Evolutionary conservation across 2,797 vertebrate species (phyloP).

Genomic region (Simalia tracyae): DNA sequence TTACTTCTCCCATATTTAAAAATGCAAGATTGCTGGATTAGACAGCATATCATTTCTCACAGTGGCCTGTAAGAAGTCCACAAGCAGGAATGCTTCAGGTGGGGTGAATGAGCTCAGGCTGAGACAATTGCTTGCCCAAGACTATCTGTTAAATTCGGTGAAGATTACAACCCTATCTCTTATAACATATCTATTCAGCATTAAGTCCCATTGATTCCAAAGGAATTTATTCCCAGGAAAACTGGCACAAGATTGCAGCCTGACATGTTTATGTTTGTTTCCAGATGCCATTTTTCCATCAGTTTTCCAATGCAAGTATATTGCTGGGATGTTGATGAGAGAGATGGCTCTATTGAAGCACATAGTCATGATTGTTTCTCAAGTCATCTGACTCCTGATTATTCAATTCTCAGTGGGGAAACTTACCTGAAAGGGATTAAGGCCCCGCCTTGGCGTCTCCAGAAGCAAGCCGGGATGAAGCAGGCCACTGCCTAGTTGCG

Average conservation of each 20-base stretch:
- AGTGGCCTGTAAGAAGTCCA: background rate
- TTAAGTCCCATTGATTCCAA: background rate
- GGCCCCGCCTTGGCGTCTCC: background rate
- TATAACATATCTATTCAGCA: background rate
- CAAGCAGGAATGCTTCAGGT: background rate
- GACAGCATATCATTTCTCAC: background rate
- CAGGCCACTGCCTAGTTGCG: background rate
- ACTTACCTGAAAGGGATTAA: slow-evolving; percentile 13
- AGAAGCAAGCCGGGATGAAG: slow-evolving; percentile 40
- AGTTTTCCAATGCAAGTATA: background rate
- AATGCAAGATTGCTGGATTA: background rate
- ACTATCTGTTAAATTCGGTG: background rate
- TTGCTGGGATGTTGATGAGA: background rate
- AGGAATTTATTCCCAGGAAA: background rate
- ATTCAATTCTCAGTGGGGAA: background rate
- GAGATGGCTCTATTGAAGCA: background rate
- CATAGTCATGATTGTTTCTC: background rate
- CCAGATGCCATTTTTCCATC: background rate
- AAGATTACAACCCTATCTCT: background rate
- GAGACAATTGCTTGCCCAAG: background rate
- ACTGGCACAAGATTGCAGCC: background rate
- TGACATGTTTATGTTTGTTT: background rate
- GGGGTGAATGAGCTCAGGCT: background rate
- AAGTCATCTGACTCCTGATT: background rate
- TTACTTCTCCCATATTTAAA: background rate